Base-by-base conservation (phyloP, 2,113 vertebrate species). In the Pyxicephalus adspersus region DNA sequence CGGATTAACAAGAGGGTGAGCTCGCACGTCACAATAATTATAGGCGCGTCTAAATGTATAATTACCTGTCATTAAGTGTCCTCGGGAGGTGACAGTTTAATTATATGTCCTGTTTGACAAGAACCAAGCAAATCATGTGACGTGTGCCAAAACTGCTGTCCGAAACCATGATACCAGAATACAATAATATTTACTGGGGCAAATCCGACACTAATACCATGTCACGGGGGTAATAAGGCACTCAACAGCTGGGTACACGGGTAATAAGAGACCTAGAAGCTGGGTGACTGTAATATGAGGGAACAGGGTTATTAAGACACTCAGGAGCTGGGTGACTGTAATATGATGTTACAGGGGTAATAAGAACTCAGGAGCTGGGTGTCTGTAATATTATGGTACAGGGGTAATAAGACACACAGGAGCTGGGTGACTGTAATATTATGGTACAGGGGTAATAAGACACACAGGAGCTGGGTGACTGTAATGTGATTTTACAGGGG, bases 31-130 rank as follows among this genome's bases (percentile, higher is more conserved):
- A 80, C 58, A 18, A 25, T 72, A 72, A 80, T 80, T 72, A 80
- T 80, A 64, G 78, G 78, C 67, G 78, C 66, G 57, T 31, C 67
- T 51, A 72, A 80, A 67, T 72, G 31, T 80, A 72, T 80, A 80
- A 80, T 80, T 80, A 80, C 58, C 51, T 80, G 78, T 80, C 38
- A 80, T 80, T 80, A 80, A 52, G 57, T 80, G 78, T 80, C 78
- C 78, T 80, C 78, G 45, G 57, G 57, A 72, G 67, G 45, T 80
- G 57, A 72, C 78, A 72, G 28, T 63, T 31, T 80, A 80, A 80
- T 72, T 80, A 28, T 19, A 64, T 22, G 25, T 80, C 78, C 78
- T 72, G 55, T 63, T 72, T 71, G 76, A 63, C 28, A 80, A 63
- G 55, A 19, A 61, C 76, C 63, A 29, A 13, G 76, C 13, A 18